phyloP scores from a whole-genome alignment of 2,888 invertebrate genomes.

The Belgica antarctica region DNA sequence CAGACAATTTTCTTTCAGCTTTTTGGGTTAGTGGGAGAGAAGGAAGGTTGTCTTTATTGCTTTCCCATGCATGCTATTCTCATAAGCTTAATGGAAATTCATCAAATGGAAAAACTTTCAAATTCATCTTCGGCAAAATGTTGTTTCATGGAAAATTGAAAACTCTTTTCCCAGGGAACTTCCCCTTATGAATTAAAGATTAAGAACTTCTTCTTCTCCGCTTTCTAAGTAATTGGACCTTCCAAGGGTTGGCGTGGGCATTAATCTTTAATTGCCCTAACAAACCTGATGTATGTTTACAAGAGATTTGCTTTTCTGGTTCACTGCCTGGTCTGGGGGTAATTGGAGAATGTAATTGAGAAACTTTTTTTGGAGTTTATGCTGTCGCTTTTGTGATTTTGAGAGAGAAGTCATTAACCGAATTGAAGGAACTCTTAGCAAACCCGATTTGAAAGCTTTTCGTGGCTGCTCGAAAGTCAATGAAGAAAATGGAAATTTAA shows the following conservation, averaged over 20 bases:
- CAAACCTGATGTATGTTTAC: background rate
- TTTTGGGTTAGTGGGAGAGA: background rate
- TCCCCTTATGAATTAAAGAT: slow-evolving; percentile 22
- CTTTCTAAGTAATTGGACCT: background rate
- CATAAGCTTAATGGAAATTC: slow-evolving; percentile 40
- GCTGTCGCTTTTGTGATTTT: slow-evolving; percentile 17
- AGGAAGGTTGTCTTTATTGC: background rate
- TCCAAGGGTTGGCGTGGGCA: background rate
- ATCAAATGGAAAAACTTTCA: slow-evolving; percentile 31
- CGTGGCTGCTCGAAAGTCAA: too few species aligned
- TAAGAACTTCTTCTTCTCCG: slow-evolving; percentile 2
- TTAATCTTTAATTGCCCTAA: slow-evolving; percentile 16
- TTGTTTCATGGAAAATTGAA: background rate
- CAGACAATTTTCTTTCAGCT: slow-evolving; percentile 13
- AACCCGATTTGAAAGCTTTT: too few species aligned
- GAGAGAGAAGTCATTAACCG: background rate
- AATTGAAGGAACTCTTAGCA: background rate
- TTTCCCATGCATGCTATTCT: slow-evolving; percentile 17
- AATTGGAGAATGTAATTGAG: slow-evolving; percentile 38
- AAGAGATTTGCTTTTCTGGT: slow-evolving; percentile 21
- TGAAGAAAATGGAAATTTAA: background rate
- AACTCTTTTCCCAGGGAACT: background rate
- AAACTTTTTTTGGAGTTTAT: slow-evolving; percentile 35
- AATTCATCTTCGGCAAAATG: slow-evolving; percentile 7
- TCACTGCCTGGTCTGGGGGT: background rate